phyloP scores from a whole-genome alignment of 2,797 vertebrate genomes.

The Myotis pilosus region DNA sequence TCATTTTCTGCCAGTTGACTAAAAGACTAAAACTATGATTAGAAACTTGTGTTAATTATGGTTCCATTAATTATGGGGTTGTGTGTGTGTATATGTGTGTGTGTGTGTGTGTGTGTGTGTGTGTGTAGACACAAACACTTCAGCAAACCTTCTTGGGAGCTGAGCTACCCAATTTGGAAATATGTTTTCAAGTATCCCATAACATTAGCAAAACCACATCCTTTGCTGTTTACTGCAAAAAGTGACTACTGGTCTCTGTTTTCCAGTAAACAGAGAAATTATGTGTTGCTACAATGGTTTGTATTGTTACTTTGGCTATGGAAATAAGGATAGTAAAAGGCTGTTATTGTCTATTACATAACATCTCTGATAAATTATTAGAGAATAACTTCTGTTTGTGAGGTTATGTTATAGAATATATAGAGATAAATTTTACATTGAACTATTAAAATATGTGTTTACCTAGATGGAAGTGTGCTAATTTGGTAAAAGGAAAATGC shows the following conservation, averaged over 20 bases:
- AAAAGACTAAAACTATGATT: slow-evolving; percentile 59
- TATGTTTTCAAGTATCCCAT: not conserved
- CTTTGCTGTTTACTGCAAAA: slow-evolving; percentile 54
- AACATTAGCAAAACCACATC: slow-evolving; percentile 51
- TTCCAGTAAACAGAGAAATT: not conserved
- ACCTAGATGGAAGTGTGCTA: not conserved
- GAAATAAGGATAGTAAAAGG: not conserved
- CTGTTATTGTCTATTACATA: not conserved
- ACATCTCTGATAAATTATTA: not conserved
- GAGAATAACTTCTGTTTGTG: not conserved
- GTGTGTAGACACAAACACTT: not conserved
- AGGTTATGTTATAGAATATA: not conserved
- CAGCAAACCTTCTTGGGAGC: slow-evolving; percentile 17
- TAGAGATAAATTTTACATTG: not conserved
- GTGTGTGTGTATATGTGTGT: not conserved
- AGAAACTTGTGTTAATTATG: slow-evolving; percentile 67
- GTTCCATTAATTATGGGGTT: slow-evolving; percentile 47
- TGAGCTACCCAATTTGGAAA: slow-evolving; percentile 48
- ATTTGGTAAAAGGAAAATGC: not conserved
- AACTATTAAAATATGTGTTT: slow-evolving; percentile 21
- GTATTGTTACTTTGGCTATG: slow-evolving; percentile 1
- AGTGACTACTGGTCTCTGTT: not conserved
- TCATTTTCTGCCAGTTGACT: slow-evolving; percentile 63
- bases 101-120: not conserved
- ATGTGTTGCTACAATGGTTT: not conserved